A percentile compares a stretch with the other conserved stretches of the same genome.
Evolutionary conservation across 2,888 invertebrate genomes (phyloP).

Genomic region (Thyatira batis): DNA sequence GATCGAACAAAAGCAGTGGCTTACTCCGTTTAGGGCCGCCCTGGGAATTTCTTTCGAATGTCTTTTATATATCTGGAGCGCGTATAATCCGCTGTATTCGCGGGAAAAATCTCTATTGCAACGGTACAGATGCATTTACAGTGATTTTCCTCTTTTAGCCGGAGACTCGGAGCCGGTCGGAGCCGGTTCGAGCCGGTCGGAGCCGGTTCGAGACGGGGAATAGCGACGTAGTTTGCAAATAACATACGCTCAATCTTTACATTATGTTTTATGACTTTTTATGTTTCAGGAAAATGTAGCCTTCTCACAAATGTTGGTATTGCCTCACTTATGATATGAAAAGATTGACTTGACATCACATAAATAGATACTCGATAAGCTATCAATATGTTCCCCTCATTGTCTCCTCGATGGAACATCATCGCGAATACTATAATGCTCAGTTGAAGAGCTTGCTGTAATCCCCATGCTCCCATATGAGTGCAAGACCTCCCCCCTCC

Average conservation of each 20-base stretch:
- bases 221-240: neutral
- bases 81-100: conserved; percentile 38
- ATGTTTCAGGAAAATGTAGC: neutral
- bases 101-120: conserved; percentile 41
- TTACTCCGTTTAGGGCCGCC: conserved; percentile 22
- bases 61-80: conserved; percentile 33
- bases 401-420: neutral
- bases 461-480: neutral
- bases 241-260: neutral
- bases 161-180: neutral
- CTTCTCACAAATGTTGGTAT: neutral
- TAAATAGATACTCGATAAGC: neutral
- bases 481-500: neutral
- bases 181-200: neutral
- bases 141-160: conserved; percentile 37
- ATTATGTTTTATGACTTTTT: neutral
- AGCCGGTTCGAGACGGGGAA: neutral
- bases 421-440: neutral
- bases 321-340: neutral
- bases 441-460: neutral
- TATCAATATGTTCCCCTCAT: neutral
- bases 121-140: conserved; percentile 40
- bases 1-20: neutral
- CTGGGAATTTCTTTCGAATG: conserved; percentile 29
- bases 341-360: neutral